Percentiles rank a stretch among this genome's conserved stretches.
Evolutionary conservation across 2,113 vertebrate genomes (phyloP).

Genomic region (Pogona vitticeps): DNA sequence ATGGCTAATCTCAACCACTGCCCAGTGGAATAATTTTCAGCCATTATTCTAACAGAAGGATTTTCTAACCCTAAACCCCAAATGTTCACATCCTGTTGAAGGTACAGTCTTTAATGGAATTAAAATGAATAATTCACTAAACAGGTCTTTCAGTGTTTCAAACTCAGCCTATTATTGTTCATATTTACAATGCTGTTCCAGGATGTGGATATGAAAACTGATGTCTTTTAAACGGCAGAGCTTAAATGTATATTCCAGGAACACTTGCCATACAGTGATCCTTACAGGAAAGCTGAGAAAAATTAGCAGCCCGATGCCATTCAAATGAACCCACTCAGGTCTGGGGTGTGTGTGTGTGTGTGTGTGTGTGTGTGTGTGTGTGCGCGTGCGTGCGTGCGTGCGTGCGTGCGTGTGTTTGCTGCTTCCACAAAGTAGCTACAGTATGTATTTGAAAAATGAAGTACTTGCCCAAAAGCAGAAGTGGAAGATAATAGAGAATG

Average conservation of each 20-base stretch:
- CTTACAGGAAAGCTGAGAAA: conserved; percentile 32
- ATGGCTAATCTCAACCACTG: neutral
- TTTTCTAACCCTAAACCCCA: neutral
- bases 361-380: too few relatives aligned
- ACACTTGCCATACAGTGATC: conserved; percentile 13
- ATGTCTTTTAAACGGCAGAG: conserved; percentile 30
- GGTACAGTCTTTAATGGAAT: conserved; percentile 43
- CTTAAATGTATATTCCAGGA: conserved; percentile 54
- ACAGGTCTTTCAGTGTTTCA: conserved; percentile 38
- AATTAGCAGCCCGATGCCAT: conserved; percentile 36
- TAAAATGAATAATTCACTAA: conserved; percentile 54
- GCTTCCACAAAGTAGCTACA: conserved; percentile 5
- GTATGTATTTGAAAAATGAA: conserved; percentile 8
- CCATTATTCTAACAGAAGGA: neutral
- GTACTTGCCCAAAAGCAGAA: neutral
- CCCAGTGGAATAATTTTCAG: neutral
- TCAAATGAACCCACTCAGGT: conserved; percentile 11
- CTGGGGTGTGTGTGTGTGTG: too few relatives aligned
- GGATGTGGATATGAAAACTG: conserved; percentile 43
- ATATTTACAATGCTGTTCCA: conserved; percentile 21
- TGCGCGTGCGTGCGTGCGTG: conserved; percentile 13
- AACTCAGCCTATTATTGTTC: conserved; percentile 28
- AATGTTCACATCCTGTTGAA: neutral
- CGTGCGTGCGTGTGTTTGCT: neutral
- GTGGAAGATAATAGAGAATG: neutral